phyloP scores from a whole-genome alignment of 2,797 vertebrate genomes.

The Podarcis siculus region DNA sequence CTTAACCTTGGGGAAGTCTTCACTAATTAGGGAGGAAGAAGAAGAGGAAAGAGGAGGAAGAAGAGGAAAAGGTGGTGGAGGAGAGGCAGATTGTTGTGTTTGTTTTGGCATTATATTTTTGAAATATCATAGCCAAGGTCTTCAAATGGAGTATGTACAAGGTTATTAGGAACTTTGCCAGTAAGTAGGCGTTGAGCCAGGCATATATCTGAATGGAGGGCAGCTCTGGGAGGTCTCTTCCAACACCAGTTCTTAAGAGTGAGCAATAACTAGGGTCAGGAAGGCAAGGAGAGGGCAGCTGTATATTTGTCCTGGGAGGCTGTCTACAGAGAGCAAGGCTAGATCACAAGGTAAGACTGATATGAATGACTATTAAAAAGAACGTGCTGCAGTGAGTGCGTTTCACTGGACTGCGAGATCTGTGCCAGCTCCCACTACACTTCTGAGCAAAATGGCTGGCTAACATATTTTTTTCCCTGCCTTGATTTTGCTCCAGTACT shows the following conservation, averaged over 20 bases:
- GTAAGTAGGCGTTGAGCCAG: neutral
- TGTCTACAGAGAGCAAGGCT: neutral
- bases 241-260: slow-evolving; percentile 46
- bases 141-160: slow-evolving; percentile 53
- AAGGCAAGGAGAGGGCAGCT: neutral
- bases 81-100: neutral
- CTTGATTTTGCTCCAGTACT: neutral
- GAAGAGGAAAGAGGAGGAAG: accelerated
- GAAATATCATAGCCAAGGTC: slow-evolving; percentile 45
- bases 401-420: neutral
- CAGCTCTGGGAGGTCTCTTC: neutral
- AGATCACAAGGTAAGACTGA: neutral
- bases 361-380: neutral
- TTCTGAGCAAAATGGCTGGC: neutral
- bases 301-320: neutral
- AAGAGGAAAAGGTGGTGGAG: neutral
- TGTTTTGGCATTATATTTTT: slow-evolving; percentile 9
- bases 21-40: slow-evolving; percentile 20
- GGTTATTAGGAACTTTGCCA: slow-evolving; percentile 59
- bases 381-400: neutral
- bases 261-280: slow-evolving; percentile 36
- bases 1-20: slow-evolving; percentile 31
- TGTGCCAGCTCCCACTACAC: too few relatives aligned
- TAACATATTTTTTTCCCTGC: neutral
- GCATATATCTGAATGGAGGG: neutral